Base-by-base conservation (phyloP, 2,797 vertebrate species). In the Pseudopleuronectes americanus region DNA sequence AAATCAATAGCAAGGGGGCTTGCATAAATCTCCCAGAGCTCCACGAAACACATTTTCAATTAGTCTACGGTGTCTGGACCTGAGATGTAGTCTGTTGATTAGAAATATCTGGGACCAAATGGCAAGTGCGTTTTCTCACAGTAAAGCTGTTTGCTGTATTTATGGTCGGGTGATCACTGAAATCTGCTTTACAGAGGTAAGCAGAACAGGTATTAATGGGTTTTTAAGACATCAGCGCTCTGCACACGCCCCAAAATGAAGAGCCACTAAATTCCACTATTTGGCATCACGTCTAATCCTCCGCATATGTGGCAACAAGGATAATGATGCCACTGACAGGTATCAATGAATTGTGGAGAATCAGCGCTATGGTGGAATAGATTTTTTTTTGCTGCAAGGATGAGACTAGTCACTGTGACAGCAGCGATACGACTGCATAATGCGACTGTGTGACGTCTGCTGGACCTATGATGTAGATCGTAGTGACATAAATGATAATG, bases 1-100 rank as follows among this genome's bases (percentile, higher is more conserved):
- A 85, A 78, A 85, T 79, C 12, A 0, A 22, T 23, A 56, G 55
- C 19, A 4, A 79, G 58, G 59, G 36, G 58, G 69, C 60, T 80
- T 56, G 70, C 64, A 76, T 84, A 83, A 85, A 87, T 80, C 61
- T 59, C 59, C 66, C 56, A 19, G 48, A 60, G 45, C 69, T 84
- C 38, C 70, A 72, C 66, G 54, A 79, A 84, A 61, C 60, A 68
- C 60, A 71, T 75, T 89, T 89, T 86, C 62, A 81, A 85, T 90
- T 77, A 82, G 73, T 65, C 23, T 28, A 19, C 7, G 16, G 58
- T 64, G 22, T 52, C 67, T 71, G 49, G 61, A 72, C 41, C 60
- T 57, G 57, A 80, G 66, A 77, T 81, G 71, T 68, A 69, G 61
- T 49, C 19, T 64, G 51, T 64, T 64, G 68, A 88, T 78, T 70